Conservation (phyloP, 2,113 vertebrate genomes). For the Hucho hucho region DNA sequence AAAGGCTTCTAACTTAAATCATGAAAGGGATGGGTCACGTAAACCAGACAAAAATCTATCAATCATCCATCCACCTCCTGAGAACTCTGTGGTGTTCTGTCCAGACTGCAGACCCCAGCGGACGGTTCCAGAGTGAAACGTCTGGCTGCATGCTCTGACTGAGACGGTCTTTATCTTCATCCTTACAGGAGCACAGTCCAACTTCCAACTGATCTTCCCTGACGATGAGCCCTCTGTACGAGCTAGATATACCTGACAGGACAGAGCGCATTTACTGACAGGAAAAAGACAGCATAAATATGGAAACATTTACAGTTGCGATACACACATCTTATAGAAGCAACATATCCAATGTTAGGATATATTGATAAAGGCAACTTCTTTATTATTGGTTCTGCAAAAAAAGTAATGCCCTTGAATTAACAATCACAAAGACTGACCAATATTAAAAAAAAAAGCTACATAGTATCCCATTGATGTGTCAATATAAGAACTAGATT, state of each 20-base stretch:
- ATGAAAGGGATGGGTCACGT: neutral
- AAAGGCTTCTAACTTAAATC: too few relatives aligned
- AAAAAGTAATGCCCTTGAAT: neutral
- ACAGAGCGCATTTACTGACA: neutral
- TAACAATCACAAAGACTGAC: neutral
- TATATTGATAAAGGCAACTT: too few relatives aligned
- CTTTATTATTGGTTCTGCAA: neutral
- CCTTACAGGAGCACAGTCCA: constrained; percentile 81
- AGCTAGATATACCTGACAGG: constrained; percentile 86
- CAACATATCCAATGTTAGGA: neutral
- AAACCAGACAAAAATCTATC: neutral
- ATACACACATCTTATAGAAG: neutral
- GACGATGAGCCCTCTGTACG: constrained; percentile 82
- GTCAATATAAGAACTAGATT: neutral
- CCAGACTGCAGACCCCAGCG: constrained; percentile 78
- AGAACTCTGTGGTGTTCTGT: constrained; percentile 61
- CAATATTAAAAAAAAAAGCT: neutral
- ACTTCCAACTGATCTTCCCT: constrained; percentile 89
- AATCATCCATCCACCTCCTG: constrained; percentile 74
- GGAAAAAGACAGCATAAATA: neutral
- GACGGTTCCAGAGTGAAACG: constrained; percentile 83
- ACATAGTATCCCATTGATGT: neutral
- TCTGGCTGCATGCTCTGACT: constrained; percentile 80
- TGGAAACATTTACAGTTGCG: neutral
- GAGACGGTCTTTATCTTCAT: constrained; percentile 82